These are phyloP conservation scores for Apostichopus californicus DNA, from an alignment of 35 echinoderm and acorn worm genomes.

Conservation along the genomic window DNA sequence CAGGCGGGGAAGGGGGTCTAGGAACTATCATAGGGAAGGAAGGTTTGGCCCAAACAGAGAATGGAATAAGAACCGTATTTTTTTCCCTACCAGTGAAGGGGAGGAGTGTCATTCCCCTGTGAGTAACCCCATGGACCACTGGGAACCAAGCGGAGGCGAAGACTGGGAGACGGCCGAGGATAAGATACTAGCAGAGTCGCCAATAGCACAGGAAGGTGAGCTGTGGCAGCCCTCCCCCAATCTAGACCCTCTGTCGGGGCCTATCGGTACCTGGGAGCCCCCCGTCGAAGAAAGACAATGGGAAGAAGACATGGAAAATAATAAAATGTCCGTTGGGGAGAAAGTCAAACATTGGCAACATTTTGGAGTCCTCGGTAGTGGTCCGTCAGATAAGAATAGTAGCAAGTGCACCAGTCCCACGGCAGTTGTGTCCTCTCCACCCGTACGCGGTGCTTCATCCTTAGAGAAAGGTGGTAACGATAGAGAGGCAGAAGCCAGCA, in stretches of 20 bases:
- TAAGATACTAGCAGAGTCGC: slow-evolving; percentile 35
- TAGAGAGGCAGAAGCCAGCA: background rate
- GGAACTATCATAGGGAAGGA: slow-evolving; percentile 9
- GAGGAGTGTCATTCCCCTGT: slow-evolving; percentile 31
- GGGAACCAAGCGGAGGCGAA: slow-evolving; percentile 55
- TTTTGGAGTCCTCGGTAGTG: background rate
- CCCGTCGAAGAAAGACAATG: slow-evolving; percentile 52
- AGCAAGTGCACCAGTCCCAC: background rate
- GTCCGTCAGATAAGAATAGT: background rate
- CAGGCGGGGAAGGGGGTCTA: slow-evolving; percentile 51
- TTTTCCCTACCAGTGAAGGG: slow-evolving; percentile 19
- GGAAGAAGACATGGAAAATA: slow-evolving; percentile 60
- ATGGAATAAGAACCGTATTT: slow-evolving; percentile 1
- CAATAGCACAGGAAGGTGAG: slow-evolving; percentile 20
- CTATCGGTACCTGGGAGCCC: slow-evolving; percentile 72
- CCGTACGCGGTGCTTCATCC: background rate
- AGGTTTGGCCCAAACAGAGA: slow-evolving; percentile 7
- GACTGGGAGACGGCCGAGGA: slow-evolving; percentile 54
- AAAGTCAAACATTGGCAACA: slow-evolving; percentile 56
- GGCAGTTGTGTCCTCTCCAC: background rate
- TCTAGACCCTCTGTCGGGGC: slow-evolving; percentile 62
- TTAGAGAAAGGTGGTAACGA: background rate
- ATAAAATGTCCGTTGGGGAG: slow-evolving; percentile 51
- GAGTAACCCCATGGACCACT: slow-evolving; percentile 46
- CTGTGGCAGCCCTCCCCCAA: slow-evolving; percentile 44